Conservation (phyloP, 2,888 invertebrate species). For the Gibbula magus region DNA sequence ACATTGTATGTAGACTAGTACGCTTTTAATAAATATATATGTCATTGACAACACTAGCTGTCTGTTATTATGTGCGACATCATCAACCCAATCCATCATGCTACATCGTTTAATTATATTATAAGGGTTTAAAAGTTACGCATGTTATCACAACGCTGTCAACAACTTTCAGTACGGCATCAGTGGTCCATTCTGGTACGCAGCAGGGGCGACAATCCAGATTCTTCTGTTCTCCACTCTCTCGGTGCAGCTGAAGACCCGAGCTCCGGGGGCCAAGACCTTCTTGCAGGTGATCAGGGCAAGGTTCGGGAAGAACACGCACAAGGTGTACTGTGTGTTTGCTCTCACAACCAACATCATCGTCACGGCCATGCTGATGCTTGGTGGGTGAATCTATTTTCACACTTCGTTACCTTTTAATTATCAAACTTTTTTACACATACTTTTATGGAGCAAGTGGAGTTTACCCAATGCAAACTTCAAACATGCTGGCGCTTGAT, state of each 20-base stretch:
- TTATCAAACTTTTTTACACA: too few relatives aligned
- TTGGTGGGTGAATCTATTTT: conserved; percentile 58
- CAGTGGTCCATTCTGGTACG: conserved; percentile 75
- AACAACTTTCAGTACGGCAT: conserved; percentile 68
- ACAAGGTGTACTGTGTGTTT: conserved; percentile 72
- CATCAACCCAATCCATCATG: too few relatives aligned
- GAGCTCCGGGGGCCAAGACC: conserved; percentile 75
- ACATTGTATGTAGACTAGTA: too few relatives aligned
- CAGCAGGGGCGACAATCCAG: conserved; percentile 72
- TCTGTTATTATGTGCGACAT: too few relatives aligned
- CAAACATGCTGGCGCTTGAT: too few relatives aligned
- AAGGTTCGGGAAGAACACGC: conserved; percentile 70
- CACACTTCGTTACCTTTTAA: too few relatives aligned
- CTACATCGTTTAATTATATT: neutral
- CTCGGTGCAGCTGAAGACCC: conserved; percentile 72
- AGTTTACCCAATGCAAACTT: too few relatives aligned
- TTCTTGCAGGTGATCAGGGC: conserved; percentile 74
- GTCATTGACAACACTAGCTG: too few relatives aligned
- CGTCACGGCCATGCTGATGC: conserved; percentile 74
- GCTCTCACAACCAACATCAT: conserved; percentile 73
- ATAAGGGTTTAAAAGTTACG: neutral
- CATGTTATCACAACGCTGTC: neutral
- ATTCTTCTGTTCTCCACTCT: conserved; percentile 68
- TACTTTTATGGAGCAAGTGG: too few relatives aligned
- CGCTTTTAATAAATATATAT: too few relatives aligned